Conservation (phyloP, 2,797 vertebrate species). For the Cynopterus sphinx region DNA sequence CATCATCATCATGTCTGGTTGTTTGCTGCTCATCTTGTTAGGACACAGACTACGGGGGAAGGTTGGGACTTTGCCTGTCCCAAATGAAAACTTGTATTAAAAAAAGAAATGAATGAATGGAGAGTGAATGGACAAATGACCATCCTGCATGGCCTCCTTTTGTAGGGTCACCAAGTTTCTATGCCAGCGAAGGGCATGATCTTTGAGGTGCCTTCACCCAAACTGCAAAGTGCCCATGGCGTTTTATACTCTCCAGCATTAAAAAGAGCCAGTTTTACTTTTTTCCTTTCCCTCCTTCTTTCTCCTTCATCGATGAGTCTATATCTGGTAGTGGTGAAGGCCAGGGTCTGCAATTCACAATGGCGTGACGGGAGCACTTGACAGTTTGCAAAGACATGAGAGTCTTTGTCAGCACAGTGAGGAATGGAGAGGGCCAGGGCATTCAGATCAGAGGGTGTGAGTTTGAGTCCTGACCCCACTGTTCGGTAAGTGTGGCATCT, state of each 20-base stretch:
- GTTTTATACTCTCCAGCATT: not conserved
- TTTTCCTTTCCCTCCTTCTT: not conserved
- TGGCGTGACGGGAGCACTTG: rapidly evolving
- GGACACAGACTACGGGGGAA: not conserved
- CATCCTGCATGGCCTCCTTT: not conserved
- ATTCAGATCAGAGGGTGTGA: not conserved
- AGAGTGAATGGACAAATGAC: not conserved
- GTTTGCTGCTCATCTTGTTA: not conserved
- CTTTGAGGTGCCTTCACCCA: not conserved
- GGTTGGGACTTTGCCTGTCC: not conserved
- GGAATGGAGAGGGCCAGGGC: not conserved
- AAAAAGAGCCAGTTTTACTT: not conserved
- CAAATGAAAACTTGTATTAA: not conserved
- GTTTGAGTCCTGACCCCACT: not conserved
- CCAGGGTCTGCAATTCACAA: too few relatives aligned
- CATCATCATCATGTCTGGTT: not conserved
- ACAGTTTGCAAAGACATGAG: too few relatives aligned
- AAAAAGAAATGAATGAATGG: not conserved
- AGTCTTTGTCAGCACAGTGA: not conserved
- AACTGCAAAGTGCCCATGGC: not conserved
- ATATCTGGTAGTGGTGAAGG: not conserved
- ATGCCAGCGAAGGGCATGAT: too few relatives aligned
- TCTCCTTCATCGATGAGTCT: not conserved
- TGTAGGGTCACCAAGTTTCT: not conserved
- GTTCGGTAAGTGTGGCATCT: rapidly evolving